Base-by-base conservation (phyloP, 2,113 vertebrate species). In the Podiceps cristatus region DNA sequence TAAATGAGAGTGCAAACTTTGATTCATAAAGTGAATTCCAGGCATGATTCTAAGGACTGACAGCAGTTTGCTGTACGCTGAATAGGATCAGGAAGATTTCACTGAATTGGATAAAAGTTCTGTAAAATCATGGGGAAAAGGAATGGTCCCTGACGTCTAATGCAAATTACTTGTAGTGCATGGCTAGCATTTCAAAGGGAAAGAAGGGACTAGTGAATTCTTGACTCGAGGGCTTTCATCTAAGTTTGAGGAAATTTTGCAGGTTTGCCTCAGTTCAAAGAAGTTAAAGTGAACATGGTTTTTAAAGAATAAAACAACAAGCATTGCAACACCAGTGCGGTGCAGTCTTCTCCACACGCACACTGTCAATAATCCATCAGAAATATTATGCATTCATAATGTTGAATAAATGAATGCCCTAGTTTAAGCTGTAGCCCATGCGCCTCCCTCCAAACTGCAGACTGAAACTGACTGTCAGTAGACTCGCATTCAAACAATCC, bases 341-440 rank as follows among this genome's bases (percentile, higher is more conserved):
- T 96, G 95, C 90, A 95, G 95, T 97, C 95, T 97, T 90, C 97
- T 97, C 91, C 96, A 88, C 90, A 86, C 83, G 80, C 95, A 97
- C 93, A 73, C 45, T 73, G 53, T 60, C 88, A 44, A 24, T 71
- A 88, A 60, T 50, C 79, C 69, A 56, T 67, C 78, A 90, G 81
- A 87, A 81, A 80, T 71, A 64, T 19, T 69, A 55, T 81, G 73
- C 79, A 90, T 94, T 93, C 86, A 66, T 92, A 12, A 68, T 47
- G 7, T 4, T 44, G 37, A 64, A 88, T 64, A 93, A 94, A 88
- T 75, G 68, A 95, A 94, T 89, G 78, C 91, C 59, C 23, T 74
- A 8, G 66, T 91, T 88, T 37, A 49, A 76, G 52, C 28, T 77
- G 55, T 85, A 78, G 78, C 71, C 53, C 67, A 88, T 59, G 16